These are phyloP conservation scores for Ectemnius lituratus DNA, from an alignment of 2,888 invertebrate species.

Conservation along the genomic window DNA sequence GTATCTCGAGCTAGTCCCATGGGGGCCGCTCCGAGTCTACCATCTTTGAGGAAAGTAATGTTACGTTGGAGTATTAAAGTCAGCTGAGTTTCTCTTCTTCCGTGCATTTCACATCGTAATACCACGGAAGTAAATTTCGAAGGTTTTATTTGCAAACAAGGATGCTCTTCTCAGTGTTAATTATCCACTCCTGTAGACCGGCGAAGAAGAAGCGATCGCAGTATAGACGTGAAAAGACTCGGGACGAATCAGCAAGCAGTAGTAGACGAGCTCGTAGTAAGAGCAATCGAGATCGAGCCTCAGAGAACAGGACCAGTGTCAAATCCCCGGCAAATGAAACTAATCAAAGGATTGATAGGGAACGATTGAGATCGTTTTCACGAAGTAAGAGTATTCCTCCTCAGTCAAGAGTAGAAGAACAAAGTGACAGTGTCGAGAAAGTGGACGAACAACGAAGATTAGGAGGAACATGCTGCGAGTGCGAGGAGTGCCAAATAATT, in stretches of 20 bases:
- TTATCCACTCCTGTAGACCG: not conserved
- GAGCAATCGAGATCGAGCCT: not conserved
- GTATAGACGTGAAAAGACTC: not conserved
- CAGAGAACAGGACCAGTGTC: not conserved
- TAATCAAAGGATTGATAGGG: constrained; percentile 3
- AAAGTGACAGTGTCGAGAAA: not conserved
- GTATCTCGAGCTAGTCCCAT: too few relatives aligned
- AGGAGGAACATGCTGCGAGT: not conserved
- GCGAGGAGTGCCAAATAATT: not conserved
- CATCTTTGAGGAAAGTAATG: too few relatives aligned
- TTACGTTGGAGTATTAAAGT: too few relatives aligned
- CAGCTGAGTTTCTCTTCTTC: too few relatives aligned
- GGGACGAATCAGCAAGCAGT: not conserved
- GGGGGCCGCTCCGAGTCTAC: too few relatives aligned
- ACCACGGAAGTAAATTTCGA: too few relatives aligned
- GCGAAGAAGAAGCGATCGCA: constrained; percentile 13
- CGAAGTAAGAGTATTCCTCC: not conserved
- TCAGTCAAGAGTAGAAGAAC: not conserved
- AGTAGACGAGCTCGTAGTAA: constrained; percentile 9
- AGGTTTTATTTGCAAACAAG: too few relatives aligned
- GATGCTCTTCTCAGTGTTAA: not conserved
- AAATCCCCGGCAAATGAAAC: constrained; percentile 5
- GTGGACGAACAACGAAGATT: not conserved
- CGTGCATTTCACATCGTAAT: too few relatives aligned
- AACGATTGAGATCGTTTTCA: constrained; percentile 6